Evolutionary conservation across 1,140 invertebrate genomes (phyloP).

Genomic region (Micrasema minimum): DNA sequence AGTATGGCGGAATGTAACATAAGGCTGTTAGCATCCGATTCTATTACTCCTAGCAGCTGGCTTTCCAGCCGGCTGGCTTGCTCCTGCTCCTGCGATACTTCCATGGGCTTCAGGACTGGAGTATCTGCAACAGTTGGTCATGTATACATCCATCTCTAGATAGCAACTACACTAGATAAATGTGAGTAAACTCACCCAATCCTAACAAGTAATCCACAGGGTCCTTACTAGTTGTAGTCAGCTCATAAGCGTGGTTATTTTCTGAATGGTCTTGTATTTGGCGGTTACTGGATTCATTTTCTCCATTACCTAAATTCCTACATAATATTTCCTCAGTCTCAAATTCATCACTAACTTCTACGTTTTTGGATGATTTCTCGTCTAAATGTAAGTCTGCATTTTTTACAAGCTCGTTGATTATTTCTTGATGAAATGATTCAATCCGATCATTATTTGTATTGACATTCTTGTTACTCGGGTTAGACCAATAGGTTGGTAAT

Average conservation of each 20-base stretch:
- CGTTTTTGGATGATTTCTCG: neutral
- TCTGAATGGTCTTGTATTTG: slow-evolving; percentile 11
- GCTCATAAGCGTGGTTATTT: slow-evolving; percentile 14
- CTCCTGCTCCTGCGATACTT: neutral
- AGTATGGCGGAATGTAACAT: slow-evolving; percentile 27
- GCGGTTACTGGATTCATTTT: slow-evolving; percentile 14
- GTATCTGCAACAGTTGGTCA: neutral
- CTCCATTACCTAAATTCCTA: slow-evolving; percentile 14
- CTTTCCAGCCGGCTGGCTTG: neutral
- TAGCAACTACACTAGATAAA: neutral
- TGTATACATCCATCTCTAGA: neutral
- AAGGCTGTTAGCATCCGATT: neutral
- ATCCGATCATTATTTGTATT: neutral
- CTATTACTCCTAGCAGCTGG: neutral
- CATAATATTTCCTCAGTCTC: slow-evolving; percentile 25
- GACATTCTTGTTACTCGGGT: neutral
- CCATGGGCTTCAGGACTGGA: neutral
- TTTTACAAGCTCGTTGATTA: slow-evolving; percentile 6
- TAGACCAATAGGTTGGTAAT: neutral
- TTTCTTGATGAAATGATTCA: slow-evolving; percentile 12
- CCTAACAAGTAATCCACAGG: neutral
- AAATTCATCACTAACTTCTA: slow-evolving; percentile 28
- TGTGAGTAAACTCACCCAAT: neutral
- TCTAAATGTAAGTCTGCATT: neutral
- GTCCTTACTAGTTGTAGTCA: neutral